phyloP scores from a whole-genome alignment of 2,888 invertebrate species.

The Baccha elongata region DNA sequence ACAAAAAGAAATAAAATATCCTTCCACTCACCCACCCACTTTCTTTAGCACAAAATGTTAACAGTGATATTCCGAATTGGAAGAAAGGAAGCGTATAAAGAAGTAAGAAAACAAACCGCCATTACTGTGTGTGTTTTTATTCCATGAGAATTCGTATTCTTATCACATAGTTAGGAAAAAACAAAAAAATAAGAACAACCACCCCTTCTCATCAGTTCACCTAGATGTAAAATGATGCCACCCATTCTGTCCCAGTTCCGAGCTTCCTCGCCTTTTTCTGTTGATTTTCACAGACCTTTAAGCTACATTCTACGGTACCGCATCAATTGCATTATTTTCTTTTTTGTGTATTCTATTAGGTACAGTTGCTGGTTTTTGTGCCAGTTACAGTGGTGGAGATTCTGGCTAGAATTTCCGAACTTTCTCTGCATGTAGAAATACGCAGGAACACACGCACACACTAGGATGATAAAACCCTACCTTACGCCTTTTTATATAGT shows the following conservation, averaged over 20 bases:
- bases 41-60: background rate
- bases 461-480: conserved; percentile 22
- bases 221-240: conserved; percentile 60
- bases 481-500: conserved; percentile 69
- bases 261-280: conserved; percentile 30
- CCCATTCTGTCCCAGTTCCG: conserved; percentile 20
- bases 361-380: conserved; percentile 49
- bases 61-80: background rate
- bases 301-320: conserved; percentile 10
- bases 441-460: conserved; percentile 4
- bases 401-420: conserved; percentile 14
- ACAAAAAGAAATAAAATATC: background rate
- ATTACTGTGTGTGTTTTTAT: conserved; percentile 1
- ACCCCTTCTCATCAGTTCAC: background rate
- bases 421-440: conserved; percentile 30
- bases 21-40: background rate
- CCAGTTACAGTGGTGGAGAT: conserved; percentile 8
- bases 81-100: conserved; percentile 12
- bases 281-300: conserved; percentile 31
- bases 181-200: conserved; percentile 16
- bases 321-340: conserved; percentile 51
- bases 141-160: conserved; percentile 62
- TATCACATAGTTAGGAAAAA: conserved; percentile 51
- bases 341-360: conserved; percentile 61
- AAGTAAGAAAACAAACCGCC: conserved; percentile 41